Evolutionary conservation across 2,113 vertebrate genomes (phyloP), one percentile per base, ranked within the genome.

Genomic region (Sander vitreus): DNA sequence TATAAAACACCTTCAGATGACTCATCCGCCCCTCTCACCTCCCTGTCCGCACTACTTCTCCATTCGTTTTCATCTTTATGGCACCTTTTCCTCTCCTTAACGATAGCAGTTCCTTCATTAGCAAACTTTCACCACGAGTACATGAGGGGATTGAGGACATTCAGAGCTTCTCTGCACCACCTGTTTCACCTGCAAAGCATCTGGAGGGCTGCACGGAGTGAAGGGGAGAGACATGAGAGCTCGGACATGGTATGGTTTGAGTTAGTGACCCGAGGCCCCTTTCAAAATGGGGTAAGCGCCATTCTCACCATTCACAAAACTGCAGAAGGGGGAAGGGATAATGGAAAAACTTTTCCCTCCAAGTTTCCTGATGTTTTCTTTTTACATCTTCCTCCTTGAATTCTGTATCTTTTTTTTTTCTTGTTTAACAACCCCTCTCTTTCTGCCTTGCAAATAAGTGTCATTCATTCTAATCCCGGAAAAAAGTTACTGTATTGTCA

Each of bases 161-260:
- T 5, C 0, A 3, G 58, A 73, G 71, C 45, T 6, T 64, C 73
- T 60, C 30, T 23, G 59, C 83, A 76, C 85, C 92, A 93, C 92
- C 92, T 92, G 91, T 73, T 88, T 77, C 76, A 86, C 88, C 89
- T 86, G 86, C 78, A 13, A 87, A 73, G 84, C 90, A 90, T 91
- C 88, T 91, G 88, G 85, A 85, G 66, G 13, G 39, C 69, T 80
- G 76, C 76, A 67, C 33, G 2, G 66, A 58, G 65, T 5, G 53
- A 64, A 65, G 55, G 27, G 14, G 68, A 13, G 77, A 27, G 62
- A 66, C 77, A 18, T 2, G 21, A 68, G 74, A 78, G 74, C 73
- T 85, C 19, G 47, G 85, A 87, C 75, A 70, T 54, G 59, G 86
- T 88, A 55, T 91, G 88, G 84, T 92, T 83, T 81, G 64, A 88